A percentile compares a stretch with the other conserved stretches of the same genome.
Conservation (phyloP, 2,797 vertebrate genomes). For the Malurus leucopterus region DNA sequence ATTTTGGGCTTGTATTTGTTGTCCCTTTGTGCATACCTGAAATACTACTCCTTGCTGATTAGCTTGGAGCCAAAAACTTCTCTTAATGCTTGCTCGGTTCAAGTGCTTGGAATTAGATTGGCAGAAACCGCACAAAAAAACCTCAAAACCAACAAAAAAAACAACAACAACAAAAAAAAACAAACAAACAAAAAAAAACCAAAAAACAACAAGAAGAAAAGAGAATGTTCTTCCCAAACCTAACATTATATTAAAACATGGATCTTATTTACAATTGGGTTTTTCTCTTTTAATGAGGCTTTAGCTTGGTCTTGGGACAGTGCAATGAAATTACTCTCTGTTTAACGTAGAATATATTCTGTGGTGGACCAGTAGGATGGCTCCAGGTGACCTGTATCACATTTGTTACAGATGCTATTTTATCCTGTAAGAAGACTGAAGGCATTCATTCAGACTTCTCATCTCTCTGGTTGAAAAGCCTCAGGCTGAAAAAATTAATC, state of each 20-base stretch:
- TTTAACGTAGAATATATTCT: not conserved
- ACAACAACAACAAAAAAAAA: no score
- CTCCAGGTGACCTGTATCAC: not conserved
- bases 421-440: not conserved
- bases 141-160: not conserved
- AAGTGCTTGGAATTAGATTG: not conserved
- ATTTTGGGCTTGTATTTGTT: not conserved
- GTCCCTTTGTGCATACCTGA: not conserved
- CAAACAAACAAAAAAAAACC: no score
- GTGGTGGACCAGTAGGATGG: not conserved
- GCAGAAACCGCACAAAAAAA: not conserved
- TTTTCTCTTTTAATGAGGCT: not conserved
- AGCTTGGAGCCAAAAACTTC: not conserved
- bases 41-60: not conserved
- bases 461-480: not conserved
- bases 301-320: not conserved
- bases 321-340: not conserved
- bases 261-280: not conserved
- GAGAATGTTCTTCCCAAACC: not conserved
- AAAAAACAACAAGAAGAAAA: not conserved
- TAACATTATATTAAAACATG: not conserved
- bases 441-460: not conserved
- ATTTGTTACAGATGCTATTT: not conserved
- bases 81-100: not conserved
- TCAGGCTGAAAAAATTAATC: constrained; percentile 14